Evolutionary conservation across 2,888 invertebrate species (phyloP).

Genomic region (Biston stratarius): DNA sequence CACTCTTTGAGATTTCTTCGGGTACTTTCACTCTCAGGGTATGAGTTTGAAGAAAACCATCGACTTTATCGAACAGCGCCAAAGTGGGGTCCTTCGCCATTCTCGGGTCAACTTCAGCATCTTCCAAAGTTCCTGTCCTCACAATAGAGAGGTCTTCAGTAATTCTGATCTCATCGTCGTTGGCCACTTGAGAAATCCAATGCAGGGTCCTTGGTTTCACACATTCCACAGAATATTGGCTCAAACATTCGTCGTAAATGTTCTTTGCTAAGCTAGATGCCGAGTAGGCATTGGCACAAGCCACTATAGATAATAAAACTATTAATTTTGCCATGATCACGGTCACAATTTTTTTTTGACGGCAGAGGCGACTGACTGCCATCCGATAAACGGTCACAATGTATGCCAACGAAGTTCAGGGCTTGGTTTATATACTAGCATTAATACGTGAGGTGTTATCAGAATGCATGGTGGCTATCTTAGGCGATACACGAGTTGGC

Average conservation of each 20-base stretch:
- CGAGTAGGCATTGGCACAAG: conserved; percentile 79
- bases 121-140: conserved; percentile 85
- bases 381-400: conserved; percentile 77
- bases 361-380: conserved; percentile 80
- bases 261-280: conserved; percentile 88
- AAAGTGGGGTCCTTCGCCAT: conserved; percentile 84
- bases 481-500: conserved; percentile 61
- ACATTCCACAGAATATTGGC: conserved; percentile 90
- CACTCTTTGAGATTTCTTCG: conserved; percentile 86
- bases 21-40: conserved; percentile 92
- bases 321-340: conserved; percentile 79
- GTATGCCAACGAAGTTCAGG: conserved; percentile 80
- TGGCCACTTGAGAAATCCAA: conserved; percentile 89
- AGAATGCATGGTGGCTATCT: conserved; percentile 73
- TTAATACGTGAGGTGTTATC: conserved; percentile 83
- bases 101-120: conserved; percentile 73
- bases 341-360: conserved; percentile 58
- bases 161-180: conserved; percentile 90
- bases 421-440: conserved; percentile 86
- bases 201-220: conserved; percentile 92
- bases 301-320: conserved; percentile 74
- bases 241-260: conserved; percentile 89
- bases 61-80: conserved; percentile 90
- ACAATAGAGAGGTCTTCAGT: conserved; percentile 92
- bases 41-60: conserved; percentile 91